Evolutionary conservation across 2,113 vertebrate genomes (phyloP).

Genomic region (Jaculus jaculus): DNA sequence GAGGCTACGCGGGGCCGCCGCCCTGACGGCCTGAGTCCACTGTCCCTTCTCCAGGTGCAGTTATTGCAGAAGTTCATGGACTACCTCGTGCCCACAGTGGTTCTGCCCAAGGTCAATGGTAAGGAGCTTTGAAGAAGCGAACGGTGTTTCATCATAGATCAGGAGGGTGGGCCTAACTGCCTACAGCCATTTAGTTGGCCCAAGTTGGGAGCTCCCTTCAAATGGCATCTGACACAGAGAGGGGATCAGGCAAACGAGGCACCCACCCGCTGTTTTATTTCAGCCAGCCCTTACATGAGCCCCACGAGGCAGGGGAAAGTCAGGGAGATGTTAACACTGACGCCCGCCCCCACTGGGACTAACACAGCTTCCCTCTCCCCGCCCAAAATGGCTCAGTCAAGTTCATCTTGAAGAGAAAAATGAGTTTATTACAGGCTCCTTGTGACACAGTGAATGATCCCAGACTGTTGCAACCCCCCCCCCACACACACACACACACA

Average conservation of each 20-base stretch:
- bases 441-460: too few relatives aligned
- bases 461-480: too few relatives aligned
- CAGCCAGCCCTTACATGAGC: neutral
- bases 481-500: too few relatives aligned
- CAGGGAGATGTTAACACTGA: too few relatives aligned
- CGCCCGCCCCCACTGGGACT: neutral
- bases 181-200: neutral
- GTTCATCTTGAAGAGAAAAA: neutral
- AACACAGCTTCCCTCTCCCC: neutral
- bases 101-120: conserved; percentile 66
- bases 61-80: conserved; percentile 33
- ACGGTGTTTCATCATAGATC: neutral
- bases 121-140: neutral
- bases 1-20: accelerated
- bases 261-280: too few relatives aligned
- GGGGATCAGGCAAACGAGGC: neutral
- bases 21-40: accelerated
- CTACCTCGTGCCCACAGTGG: neutral
- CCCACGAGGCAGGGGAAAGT: neutral
- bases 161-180: neutral
- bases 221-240: neutral
- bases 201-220: too few relatives aligned
- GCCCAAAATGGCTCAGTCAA: neutral
- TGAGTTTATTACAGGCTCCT: neutral
- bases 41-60: conserved; percentile 32